A percentile compares a stretch with the other conserved stretches of the same genome.
Evolutionary conservation across 1,140 invertebrate genomes (phyloP).

Genomic region (Pogonus chalceus): DNA sequence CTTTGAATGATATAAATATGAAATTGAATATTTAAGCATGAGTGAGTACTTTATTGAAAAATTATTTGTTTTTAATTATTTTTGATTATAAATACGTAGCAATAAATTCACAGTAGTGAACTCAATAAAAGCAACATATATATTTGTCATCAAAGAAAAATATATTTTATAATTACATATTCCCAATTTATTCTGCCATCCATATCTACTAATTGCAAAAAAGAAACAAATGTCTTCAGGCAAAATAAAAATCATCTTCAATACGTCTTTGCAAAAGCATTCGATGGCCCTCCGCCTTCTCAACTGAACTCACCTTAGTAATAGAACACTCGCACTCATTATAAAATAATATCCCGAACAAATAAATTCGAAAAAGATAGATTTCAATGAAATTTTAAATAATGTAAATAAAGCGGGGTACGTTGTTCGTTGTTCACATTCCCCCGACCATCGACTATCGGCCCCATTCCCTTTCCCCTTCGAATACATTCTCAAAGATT

Average conservation of each 20-base stretch:
- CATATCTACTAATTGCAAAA: neutral
- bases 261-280: neutral
- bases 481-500: neutral
- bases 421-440: neutral
- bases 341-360: neutral
- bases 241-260: neutral
- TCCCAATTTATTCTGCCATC: too few relatives aligned
- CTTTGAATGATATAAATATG: too few relatives aligned
- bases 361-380: neutral
- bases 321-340: neutral
- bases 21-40: too few relatives aligned
- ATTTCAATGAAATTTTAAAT: neutral
- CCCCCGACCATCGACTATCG: neutral
- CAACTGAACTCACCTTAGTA: neutral
- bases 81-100: too few relatives aligned
- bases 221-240: neutral
- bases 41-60: too few relatives aligned
- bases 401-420: neutral
- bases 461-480: too few relatives aligned
- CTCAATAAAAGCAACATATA: too few relatives aligned
- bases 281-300: neutral
- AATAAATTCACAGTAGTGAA: too few relatives aligned
- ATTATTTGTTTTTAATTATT: too few relatives aligned
- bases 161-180: too few relatives aligned
- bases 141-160: too few relatives aligned